Base-by-base conservation (phyloP, 2,888 invertebrate genomes). In the Caenorhabditis becei region DNA sequence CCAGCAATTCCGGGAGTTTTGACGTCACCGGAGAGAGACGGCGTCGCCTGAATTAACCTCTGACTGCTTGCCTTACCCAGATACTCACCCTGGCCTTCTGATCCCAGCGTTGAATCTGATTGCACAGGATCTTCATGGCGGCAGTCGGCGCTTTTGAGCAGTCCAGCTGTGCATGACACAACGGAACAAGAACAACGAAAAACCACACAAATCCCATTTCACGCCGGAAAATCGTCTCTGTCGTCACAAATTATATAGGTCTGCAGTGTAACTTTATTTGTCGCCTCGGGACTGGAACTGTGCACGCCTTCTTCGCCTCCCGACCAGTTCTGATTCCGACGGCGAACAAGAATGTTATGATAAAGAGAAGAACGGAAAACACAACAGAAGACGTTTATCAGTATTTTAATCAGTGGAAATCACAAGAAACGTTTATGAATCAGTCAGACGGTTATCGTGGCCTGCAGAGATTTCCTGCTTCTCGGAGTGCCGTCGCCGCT, bases 1-100 rank as follows among this genome's bases (percentile, higher is more conserved):
- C 83, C 83, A 14, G 59, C 80, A 20, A 88, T 84, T 37, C 86
- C 87, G 2, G 88, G 88, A 0, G 88, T 85, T 28, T 84, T 80
- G n/a, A 86, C 82, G 35, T 79, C 80, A 11, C 71, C 81, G 1
- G 84, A 79, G 10, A 87, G 69, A 8, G 86, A 66, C 10, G 87
- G 87, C 8, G 85, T 82, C 2, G 83, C 59, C 87, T 86, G 53
- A 63, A 82, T 54, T 16, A 35, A 35, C 35, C 35, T 5, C 7
- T 8, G 10, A 8, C 35, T 35, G 5, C 35, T 14, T 47, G n/a
- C 32, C 14, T 20, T 2, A 11, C 8, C n/a, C 28, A 26, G 26
- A 26, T 14, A 20, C 75, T 51, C 26, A 83, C 83, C 35, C 83
- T 75, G 8, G 83, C 83, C 20, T 58, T 78, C 37, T 67, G 65